Evolutionary conservation across 2,888 invertebrate species (phyloP), one percentile per base, ranked within the genome.

Genomic region (Caenorhabditis drosophilae): DNA sequence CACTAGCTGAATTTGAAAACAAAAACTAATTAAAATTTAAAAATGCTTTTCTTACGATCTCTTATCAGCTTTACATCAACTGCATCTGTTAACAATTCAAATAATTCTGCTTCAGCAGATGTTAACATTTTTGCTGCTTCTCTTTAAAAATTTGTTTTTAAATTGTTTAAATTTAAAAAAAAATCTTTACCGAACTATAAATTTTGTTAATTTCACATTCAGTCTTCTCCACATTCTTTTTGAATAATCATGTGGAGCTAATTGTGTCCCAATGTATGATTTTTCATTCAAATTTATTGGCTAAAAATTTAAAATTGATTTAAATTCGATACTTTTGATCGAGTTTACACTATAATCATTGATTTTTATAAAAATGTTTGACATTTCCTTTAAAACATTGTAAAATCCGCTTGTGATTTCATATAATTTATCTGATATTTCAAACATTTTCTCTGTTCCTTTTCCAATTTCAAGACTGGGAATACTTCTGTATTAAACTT

Each of bases 121-220:
- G 57, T 63, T 6, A 63, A 22, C 57, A 63, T 63, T 50, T 54
- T 58, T n/a, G 63, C 58, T 6, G 52, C 26, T 36, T 64, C 59
- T n/a, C 54, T 64, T n/a, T 49, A 20, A 48, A 42, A 18, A 22
- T 7, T 11, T 7, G 20, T 3, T 20, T 36, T 12, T 36, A 16
- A 36, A 11, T n/a, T n/a, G 38, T 36, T 36, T 36, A 7, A 16
- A 12, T 11, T 4, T 27, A 2, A 27, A 20, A 25, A 12, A 40
- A 20, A 34, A 4, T 47, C 9, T 34, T 46, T 26, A 61, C 62
- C 52, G 56, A n/a, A 63, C 45, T 34, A 63, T 63, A 31, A 54
- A 63, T 12, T 38, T 38, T 22, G 50, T 63, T 9, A 63, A 35
- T 2, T 47, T 34, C 9, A 63, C 49, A 53, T 63, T 63, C 25